Evolutionary conservation across 2,888 invertebrate species (phyloP).

Genomic region (Halocaridina rubra): DNA sequence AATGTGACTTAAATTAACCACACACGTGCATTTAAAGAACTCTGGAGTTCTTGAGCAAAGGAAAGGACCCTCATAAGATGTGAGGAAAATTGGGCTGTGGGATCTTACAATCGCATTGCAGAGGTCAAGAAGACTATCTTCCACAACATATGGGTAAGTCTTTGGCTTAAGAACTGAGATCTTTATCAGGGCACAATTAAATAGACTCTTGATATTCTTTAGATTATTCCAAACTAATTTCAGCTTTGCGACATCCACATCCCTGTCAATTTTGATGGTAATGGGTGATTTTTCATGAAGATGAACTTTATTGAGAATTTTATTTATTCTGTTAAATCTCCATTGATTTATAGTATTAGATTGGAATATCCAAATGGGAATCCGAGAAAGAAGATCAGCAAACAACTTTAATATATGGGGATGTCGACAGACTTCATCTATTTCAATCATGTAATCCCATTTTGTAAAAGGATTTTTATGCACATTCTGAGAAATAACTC

Average conservation of each 20-base stretch:
- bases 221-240: slow-evolving; percentile 13
- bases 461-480: not conserved
- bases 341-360: not conserved
- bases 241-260: not conserved
- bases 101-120: not conserved
- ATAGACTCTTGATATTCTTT: not conserved
- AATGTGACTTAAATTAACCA: not conserved
- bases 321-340: not conserved
- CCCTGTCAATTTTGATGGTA: slow-evolving; percentile 9
- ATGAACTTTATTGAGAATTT: slow-evolving; percentile 6
- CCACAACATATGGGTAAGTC: not conserved
- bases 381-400: not conserved
- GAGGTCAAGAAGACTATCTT: not conserved
- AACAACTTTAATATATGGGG: not conserved
- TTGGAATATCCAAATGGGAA: slow-evolving; percentile 3
- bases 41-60: not conserved
- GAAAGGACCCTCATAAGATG: not conserved
- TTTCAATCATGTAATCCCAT: not conserved
- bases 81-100: not conserved
- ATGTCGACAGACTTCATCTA: not conserved
- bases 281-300: not conserved
- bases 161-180: not conserved
- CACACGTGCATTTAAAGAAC: not conserved
- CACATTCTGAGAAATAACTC: not conserved
- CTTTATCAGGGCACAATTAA: not conserved